Base-by-base conservation (phyloP, 2,797 vertebrate species). In the Onychomys arenicola region DNA sequence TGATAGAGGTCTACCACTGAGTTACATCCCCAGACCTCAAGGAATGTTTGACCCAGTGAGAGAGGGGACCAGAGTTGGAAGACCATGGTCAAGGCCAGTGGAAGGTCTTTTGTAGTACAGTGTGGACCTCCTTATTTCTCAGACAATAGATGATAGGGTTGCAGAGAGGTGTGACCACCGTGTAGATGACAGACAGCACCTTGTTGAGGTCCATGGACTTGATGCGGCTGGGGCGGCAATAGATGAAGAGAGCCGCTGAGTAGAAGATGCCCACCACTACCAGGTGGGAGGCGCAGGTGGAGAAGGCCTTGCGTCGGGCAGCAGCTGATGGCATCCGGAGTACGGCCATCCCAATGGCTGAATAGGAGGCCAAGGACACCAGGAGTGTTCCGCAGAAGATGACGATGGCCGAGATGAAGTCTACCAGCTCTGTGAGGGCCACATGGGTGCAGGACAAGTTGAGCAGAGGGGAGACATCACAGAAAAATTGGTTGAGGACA, bases 401-500 rank as follows among this genome's bases (percentile, higher is more conserved):
- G 80, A 95, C 2, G 0, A 97, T 94, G 87, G 96, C 96, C 0
- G 96, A 97, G 90, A 97, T 81, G 88, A 97, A 97, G 95, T 97
- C 96, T 57, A 97, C 93, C 77, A 95, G 90, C 88, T 98, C 97
- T 0, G 97, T 97, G 76, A 97, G 88, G 46, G 97, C 95, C 59
- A 97, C 94, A 0, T 97, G 95, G 2, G 97, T 95, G 37, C 97
- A 98, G 43, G 97, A 97, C 59, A 98, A 73, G 59, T 95, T 97
- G 57, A 98, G 95, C 78, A 98, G 88, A 2, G 97, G 97, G 37
- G 97, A 98, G 61, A 96, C 97, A 0, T 98, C 98, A 40, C 98
- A 98, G 89, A 98, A 98, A 9, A 98, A 98, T 0, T 98, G 97
- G 69, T 98, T 96, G 93, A 98, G 93, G 37, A 94, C 67, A 10